Percentiles rank a stretch among this genome's conserved stretches.
These are phyloP conservation scores for Mesorhabditis sp. DNA, from an alignment of 2,888 invertebrate species.

Conservation along the genomic window DNA sequence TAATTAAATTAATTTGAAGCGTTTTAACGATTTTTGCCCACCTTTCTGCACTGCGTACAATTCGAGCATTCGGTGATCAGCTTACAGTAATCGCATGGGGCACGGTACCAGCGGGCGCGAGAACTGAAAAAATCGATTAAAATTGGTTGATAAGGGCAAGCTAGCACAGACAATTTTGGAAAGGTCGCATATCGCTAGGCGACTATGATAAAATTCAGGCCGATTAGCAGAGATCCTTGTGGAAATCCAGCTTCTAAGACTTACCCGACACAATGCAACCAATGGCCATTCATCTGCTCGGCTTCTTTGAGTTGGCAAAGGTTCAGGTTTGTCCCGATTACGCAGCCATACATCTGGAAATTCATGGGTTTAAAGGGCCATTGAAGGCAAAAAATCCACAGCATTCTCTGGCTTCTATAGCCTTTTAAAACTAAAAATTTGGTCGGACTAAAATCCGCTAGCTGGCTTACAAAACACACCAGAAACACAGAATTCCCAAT, in stretches of 20 bases:
- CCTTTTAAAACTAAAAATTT: too few relatives aligned
- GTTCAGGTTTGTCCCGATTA: conserved; percentile 50
- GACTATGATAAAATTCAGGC: too few relatives aligned
- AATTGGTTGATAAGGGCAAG: too few relatives aligned
- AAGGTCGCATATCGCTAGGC: too few relatives aligned
- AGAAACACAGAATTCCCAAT: too few relatives aligned
- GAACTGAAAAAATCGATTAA: conserved; percentile 18
- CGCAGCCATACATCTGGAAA: conserved; percentile 43
- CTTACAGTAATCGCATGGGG: conserved; percentile 42
- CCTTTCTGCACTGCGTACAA: conserved; percentile 48
- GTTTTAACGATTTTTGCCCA: conserved; percentile 6
- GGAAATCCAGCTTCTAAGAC: conserved; percentile 3
- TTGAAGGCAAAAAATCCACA: background rate
- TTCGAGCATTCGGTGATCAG: conserved; percentile 34
- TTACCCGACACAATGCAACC: conserved; percentile 36
- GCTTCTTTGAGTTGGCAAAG: conserved; percentile 33
- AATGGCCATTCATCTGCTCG: conserved; percentile 42
- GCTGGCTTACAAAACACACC: too few relatives aligned
- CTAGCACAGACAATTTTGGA: too few relatives aligned
- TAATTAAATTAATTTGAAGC: too few relatives aligned
- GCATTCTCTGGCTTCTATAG: too few relatives aligned
- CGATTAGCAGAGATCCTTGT: too few relatives aligned
- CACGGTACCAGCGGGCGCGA: conserved; percentile 35
- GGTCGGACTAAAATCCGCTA: too few relatives aligned
- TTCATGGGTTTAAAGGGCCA: background rate